These are phyloP conservation scores for Eupristina koningsbergeri DNA, from an alignment of 1,140 invertebrate species.

Conservation along the genomic window DNA sequence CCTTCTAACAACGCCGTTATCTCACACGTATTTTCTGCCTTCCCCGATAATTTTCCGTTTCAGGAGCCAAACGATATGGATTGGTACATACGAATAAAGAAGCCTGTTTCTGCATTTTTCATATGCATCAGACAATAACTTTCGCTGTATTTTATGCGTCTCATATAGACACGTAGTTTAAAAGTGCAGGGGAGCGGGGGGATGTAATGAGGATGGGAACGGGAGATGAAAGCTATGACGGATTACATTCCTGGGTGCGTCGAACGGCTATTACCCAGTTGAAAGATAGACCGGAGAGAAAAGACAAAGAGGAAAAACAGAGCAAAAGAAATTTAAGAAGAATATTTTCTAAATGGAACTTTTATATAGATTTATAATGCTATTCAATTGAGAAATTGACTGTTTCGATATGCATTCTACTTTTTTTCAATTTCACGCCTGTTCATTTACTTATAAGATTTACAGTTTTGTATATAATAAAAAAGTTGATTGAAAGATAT, in stretches of 20 bases:
- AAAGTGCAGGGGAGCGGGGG: neutral
- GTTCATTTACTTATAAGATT: slow-evolving; percentile 5
- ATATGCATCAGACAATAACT: neutral
- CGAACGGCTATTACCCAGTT: slow-evolving; percentile 22
- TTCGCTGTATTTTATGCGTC: slow-evolving; percentile 16
- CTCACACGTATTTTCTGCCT: slow-evolving; percentile 3
- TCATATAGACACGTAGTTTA: slow-evolving; percentile 1
- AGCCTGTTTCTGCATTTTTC: neutral
- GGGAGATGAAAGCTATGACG: slow-evolving; percentile 43
- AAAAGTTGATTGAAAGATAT: neutral
- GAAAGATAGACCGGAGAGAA: neutral
- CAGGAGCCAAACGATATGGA: slow-evolving; percentile 14
- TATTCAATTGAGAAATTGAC: slow-evolving; percentile 45
- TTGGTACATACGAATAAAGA: neutral
- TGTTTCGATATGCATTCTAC: slow-evolving; percentile 1
- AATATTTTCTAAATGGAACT: slow-evolving; percentile 42
- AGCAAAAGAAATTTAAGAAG: slow-evolving; percentile 5
- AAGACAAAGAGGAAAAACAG: neutral
- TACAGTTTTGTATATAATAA: neutral
- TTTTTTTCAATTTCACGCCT: slow-evolving; percentile 44
- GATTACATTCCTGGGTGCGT: slow-evolving; percentile 27
- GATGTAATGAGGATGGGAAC: neutral
- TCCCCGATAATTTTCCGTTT: slow-evolving; percentile 51
- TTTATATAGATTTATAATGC: slow-evolving; percentile 39
- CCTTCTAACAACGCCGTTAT: slow-evolving; percentile 38